Evolutionary conservation across 2,888 invertebrate species (phyloP).

Genomic region (Diadromus collaris): DNA sequence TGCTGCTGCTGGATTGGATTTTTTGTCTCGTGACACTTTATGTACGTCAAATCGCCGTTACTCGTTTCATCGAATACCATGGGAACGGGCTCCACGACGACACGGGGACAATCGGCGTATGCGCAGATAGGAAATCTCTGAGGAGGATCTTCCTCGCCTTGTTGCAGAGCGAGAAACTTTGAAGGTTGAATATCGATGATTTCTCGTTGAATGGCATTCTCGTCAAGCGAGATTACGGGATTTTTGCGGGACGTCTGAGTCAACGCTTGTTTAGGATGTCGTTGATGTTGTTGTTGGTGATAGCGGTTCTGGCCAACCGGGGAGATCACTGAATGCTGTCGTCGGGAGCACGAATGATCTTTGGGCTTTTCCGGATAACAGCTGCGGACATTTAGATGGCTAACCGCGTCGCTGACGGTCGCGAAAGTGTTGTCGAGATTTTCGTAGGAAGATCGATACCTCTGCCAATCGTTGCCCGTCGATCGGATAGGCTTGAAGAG

Average conservation of each 20-base stretch:
- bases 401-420: constrained; percentile 27
- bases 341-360: background rate
- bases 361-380: background rate
- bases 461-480: constrained; percentile 4
- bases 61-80: background rate
- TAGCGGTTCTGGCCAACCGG: too few relatives aligned
- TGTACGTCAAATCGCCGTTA: background rate
- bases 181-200: constrained; percentile 22
- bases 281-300: background rate
- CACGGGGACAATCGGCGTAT: constrained; percentile 1
- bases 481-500: constrained; percentile 50
- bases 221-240: background rate
- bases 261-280: background rate
- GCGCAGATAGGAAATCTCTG: constrained; percentile 49
- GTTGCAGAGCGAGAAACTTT: constrained; percentile 48
- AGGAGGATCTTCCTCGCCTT: constrained; percentile 27
- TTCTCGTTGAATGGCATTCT: background rate
- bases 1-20: background rate
- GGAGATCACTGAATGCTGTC: too few relatives aligned
- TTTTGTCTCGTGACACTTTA: background rate
- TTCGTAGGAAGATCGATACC: background rate
- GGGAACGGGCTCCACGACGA: background rate
- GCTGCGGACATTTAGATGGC: background rate
- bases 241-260: background rate
- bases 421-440: background rate